Base-by-base conservation (phyloP, 2,113 vertebrate genomes). In the Aythya baeri region DNA sequence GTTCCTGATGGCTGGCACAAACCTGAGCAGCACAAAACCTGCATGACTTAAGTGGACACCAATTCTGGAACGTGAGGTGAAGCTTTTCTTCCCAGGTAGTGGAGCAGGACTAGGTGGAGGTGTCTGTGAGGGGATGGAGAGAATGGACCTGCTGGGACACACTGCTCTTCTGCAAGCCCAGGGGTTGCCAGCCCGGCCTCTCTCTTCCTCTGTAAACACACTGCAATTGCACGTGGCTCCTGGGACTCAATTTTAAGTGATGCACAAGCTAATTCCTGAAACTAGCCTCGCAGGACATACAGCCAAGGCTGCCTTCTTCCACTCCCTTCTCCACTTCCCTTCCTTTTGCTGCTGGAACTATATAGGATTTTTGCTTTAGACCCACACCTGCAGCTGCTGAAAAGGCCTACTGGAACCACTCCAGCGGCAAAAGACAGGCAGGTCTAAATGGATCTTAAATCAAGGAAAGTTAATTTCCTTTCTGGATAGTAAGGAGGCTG, bases 401-500 rank as follows among this genome's bases (percentile, higher is more conserved):
- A 46, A 93, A 96, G 88, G 82, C 76, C 83, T 75, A 89, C 83
- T 96, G 94, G 92, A 96, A 88, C 27, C 12, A 70, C 49, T 92
- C 93, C 94, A 96, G 91, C 63, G 76, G 83, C 88, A 82, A 58
- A 79, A 95, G 92, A 96, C 96, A 92, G 91, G 91, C 92, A 93
- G 92, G 83, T 89, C 89, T 94, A 93, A 94, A 96, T 92, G 81
- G 77, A 95, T 93, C 92, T 96, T 96, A 95, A 95, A 94, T 92
- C 86, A 91, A 84, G 88, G 93, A 96, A 96, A 97, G 95, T 95
- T 97, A 93, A 96, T 96, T 97, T 97, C 96, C 94, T 95, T 91
- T 96, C 78, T 96, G 93, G 92, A 96, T 83, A 91, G 86, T 74
- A 71, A 59, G 86, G 95, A 97, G 94, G 92, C 79, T 91, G 83